Evolutionary conservation across 2,797 vertebrate species (phyloP), one percentile per base, ranked within the genome.

Genomic region (Sebastolobus altivelis): DNA sequence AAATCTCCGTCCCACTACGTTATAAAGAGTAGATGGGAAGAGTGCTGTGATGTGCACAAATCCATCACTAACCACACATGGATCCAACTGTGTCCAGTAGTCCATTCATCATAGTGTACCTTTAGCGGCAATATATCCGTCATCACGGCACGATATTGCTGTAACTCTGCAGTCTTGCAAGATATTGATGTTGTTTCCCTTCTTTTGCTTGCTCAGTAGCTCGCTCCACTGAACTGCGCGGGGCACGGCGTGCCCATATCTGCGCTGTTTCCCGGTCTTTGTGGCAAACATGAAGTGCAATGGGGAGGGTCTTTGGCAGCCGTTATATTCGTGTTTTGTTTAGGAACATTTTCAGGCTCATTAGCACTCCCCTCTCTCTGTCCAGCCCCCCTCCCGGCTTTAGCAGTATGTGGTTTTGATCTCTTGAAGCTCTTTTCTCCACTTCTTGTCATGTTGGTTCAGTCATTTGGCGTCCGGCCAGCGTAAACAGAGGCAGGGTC

Each of bases 291-390:
- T 73, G 58, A 81, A 83, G 80, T 71, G 75, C 78, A 83, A 81
- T 46, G 72, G 83, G 70, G 84, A 87, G 46, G 72, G 56, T 83
- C 75, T 86, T 77, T 91, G 87, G 86, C 85, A 82, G 79, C 66
- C 38, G 16, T 74, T 66, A 43, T 71, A 37, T 85, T 77, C 37
- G 13, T 68, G 81, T 80, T 83, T 80, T 77, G 84, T 82, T 27
- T 78, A 88, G 83, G 80, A 88, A 86, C 86, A 86, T 92, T 94
- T 93, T 92, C 77, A 82, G 87, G 79, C 85, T 94, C 91, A 94
- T 94, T 94, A 93, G 86, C 88, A 20, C 87, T 85, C 81, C 62
- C 87, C 59, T 79, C 59, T 78, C 37, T 68, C 60, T 69, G 59
- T 77, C 78, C 86, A 71, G 67, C 82, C 83, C 55, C 52, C 2